These are phyloP conservation scores for Pristionchus maxplancki DNA, from an alignment of 2,888 invertebrate genomes.

Conservation along the genomic window DNA sequence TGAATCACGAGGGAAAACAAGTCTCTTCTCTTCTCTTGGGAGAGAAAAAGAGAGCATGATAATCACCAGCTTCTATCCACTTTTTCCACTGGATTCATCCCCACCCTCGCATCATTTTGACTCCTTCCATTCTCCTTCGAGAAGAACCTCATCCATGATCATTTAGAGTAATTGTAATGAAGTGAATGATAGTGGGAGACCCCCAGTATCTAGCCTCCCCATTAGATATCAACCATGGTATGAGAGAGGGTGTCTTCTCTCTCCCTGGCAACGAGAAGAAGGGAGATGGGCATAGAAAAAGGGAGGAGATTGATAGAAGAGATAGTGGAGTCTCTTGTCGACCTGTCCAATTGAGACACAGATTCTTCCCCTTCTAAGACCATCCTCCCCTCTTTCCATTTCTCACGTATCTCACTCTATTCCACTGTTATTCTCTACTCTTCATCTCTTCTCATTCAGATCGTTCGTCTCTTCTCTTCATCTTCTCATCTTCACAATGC, in stretches of 20 bases:
- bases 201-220: not conserved
- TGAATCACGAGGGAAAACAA: constrained; percentile 6
- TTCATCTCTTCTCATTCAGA: not conserved
- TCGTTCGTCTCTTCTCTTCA: not conserved
- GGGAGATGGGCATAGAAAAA: not conserved
- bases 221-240: not conserved
- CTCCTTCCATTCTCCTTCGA: not conserved
- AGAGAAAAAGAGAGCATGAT: not conserved
- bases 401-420: not conserved
- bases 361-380: not conserved
- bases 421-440: not conserved
- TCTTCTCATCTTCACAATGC: not conserved
- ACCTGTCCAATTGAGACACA: not conserved
- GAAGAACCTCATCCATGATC: not conserved
- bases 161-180: not conserved
- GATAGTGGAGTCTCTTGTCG: not conserved
- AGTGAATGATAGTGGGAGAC: not conserved
- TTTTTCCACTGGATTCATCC: not conserved
- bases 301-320: not conserved
- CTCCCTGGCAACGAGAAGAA: constrained; percentile 20
- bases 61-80: not conserved
- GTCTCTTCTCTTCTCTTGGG: not conserved
- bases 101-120: not conserved
- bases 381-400: not conserved
- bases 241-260: not conserved